Base-by-base conservation (phyloP, 2,888 invertebrate genomes). In the Euspilapteryx auroguttella region DNA sequence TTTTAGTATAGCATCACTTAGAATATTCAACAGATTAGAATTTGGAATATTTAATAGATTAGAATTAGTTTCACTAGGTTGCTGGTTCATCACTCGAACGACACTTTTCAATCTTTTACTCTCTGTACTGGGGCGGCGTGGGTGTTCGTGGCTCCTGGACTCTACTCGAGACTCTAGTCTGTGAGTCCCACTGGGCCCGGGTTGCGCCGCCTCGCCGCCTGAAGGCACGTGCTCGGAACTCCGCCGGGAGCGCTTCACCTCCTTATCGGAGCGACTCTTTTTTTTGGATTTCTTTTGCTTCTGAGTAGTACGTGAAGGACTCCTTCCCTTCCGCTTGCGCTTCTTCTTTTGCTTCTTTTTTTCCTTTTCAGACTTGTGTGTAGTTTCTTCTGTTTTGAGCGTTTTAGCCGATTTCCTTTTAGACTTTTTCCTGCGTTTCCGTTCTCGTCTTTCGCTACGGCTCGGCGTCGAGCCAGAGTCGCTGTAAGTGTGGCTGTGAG, bases 31-130 rank as follows among this genome's bases (percentile, higher is more conserved):
- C 30, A 36, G 31, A 35, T 36, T 40, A 17, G 35, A 30, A 36
- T 34, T n/a, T n/a, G n/a, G n/a, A n/a, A n/a, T n/a, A n/a, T n/a
- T n/a, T n/a, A n/a, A n/a, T n/a, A n/a, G n/a, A n/a, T n/a, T 44
- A 25, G 39, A 42, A 37, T 39, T 46, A 5, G 51, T 38, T 37
- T 47, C 51, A 32, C 42, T 43, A 33, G 37, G 49, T 34, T 42
- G 42, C 33, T 40, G 40, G 34, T 47, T 49, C 38, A 66, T 55
- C 31, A 64, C 57, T 38, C 51, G 63, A 23, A 71, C 66, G 33
- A 71, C 68, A 47, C 71, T 71, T 41, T 45, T 62, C 55, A 73
- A 63, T 54, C 59, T 61, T 55, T 43, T 65, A 31, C 55, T 51
- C 28, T 37, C 38, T 41, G 35, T 40, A 27, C 38, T 39, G 24